Conservation (phyloP, 2,888 invertebrate species). For the Caenorhabditis zanzibari region DNA sequence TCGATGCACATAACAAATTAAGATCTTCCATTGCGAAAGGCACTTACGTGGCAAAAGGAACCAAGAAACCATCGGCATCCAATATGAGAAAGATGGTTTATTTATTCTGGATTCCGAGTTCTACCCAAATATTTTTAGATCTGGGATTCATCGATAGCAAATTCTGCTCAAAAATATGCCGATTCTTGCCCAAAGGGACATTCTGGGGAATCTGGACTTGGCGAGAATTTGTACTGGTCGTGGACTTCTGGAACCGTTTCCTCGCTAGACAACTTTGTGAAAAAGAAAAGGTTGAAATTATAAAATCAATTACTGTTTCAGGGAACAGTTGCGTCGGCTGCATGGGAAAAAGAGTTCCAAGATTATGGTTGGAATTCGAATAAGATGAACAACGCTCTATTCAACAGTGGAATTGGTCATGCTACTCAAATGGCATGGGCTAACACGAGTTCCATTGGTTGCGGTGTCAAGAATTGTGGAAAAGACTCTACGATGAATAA, state of each 20-base stretch:
- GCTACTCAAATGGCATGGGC: conserved; percentile 68
- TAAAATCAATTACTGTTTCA: not conserved
- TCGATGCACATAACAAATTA: conserved; percentile 45
- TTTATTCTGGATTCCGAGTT: not conserved
- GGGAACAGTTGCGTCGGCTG: conserved; percentile 11
- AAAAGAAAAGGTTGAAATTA: not conserved
- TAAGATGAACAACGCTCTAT: conserved; percentile 16
- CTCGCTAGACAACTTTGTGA: conserved; percentile 33
- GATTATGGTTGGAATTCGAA: conserved; percentile 52
- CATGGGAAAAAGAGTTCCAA: conserved; percentile 58
- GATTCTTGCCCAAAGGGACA: conserved; percentile 48
- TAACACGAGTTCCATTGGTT: conserved; percentile 43
- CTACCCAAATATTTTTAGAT: not conserved
- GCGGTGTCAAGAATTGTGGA: conserved; percentile 58
- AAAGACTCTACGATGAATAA: conserved; percentile 16
- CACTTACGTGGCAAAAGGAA: conserved; percentile 20
- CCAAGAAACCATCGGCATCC: conserved; percentile 15
- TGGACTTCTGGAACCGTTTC: conserved; percentile 39
- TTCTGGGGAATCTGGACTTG: conserved; percentile 36
- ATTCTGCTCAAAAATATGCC: conserved; percentile 54
- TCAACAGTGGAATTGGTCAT: conserved; percentile 60
- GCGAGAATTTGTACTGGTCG: conserved; percentile 59
- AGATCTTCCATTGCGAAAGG: conserved; percentile 36
- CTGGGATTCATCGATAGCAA: conserved; percentile 35
- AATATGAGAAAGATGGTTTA: conserved; percentile 23